These are phyloP conservation scores for Drepana falcataria DNA, from an alignment of 2,888 invertebrate species.

Conservation along the genomic window DNA sequence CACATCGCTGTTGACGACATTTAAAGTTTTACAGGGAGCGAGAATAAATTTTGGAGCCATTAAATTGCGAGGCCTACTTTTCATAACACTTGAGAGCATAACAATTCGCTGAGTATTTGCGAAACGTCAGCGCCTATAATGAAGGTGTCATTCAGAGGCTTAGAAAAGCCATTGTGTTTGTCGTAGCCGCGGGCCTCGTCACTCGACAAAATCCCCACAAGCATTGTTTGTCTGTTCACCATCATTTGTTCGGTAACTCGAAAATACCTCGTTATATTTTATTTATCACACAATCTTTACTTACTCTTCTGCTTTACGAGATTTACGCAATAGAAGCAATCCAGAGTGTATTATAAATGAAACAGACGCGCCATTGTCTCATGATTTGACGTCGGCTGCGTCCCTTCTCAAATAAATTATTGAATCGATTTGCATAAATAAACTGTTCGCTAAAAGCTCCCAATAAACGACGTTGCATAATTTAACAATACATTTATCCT, in stretches of 20 bases:
- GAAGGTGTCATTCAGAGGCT: slow-evolving; percentile 61
- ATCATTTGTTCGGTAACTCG: slow-evolving; percentile 24
- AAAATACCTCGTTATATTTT: slow-evolving; percentile 26
- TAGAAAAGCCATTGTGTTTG: slow-evolving; percentile 50
- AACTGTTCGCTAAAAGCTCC: slow-evolving; percentile 35
- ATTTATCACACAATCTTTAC: slow-evolving; percentile 29
- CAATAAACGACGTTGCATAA: slow-evolving; percentile 28
- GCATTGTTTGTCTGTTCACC: slow-evolving; percentile 28
- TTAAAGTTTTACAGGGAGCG: slow-evolving; percentile 9
- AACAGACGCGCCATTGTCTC: slow-evolving; percentile 36
- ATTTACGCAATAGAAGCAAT: slow-evolving; percentile 26
- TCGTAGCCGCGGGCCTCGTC: slow-evolving; percentile 37
- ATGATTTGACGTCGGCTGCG: slow-evolving; percentile 26
- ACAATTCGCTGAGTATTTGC: slow-evolving; percentile 56
- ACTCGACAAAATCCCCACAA: slow-evolving; percentile 24
- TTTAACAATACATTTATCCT: slow-evolving; percentile 19
- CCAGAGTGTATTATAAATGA: slow-evolving; percentile 49
- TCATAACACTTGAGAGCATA: slow-evolving; percentile 30
- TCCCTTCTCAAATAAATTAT: slow-evolving; percentile 26
- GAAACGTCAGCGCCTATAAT: slow-evolving; percentile 59
- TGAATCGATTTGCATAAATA: slow-evolving; percentile 42
- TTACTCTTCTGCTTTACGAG: slow-evolving; percentile 18
- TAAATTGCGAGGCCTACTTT: slow-evolving; percentile 28
- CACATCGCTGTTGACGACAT: slow-evolving; percentile 27
- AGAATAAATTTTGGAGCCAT: slow-evolving; percentile 28